Evolutionary conservation across 1,140 invertebrate species (phyloP).

Genomic region (Saccostrea echinata): DNA sequence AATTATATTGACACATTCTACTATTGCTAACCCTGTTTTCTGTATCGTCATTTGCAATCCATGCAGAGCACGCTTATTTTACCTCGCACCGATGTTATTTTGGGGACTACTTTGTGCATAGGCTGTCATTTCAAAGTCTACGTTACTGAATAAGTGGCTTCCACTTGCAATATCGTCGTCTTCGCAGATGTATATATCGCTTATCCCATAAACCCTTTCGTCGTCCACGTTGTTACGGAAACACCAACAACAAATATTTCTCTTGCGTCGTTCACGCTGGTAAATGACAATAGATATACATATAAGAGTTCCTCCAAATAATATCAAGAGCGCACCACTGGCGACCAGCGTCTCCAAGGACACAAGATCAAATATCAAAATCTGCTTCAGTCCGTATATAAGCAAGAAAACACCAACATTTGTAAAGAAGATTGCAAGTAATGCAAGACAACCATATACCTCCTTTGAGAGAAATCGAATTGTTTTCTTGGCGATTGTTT

Average conservation of each 20-base stretch:
- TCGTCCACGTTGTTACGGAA: conserved; percentile 10
- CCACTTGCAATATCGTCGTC: background rate
- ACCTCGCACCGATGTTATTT: background rate
- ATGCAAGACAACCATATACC: conserved; percentile 7
- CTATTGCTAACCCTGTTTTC: background rate
- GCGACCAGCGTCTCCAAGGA: background rate
- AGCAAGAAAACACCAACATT: conserved; percentile 5
- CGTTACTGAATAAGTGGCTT: background rate
- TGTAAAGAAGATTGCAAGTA: background rate
- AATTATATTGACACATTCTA: conserved; percentile 19
- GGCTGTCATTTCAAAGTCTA: background rate
- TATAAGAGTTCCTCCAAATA: background rate
- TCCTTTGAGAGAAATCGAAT: background rate
- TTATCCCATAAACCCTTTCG: background rate
- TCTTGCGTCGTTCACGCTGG: conserved; percentile 12
- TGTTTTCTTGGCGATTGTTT: background rate
- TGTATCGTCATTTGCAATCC: background rate
- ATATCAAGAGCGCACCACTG: conserved; percentile 3
- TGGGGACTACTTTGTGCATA: background rate
- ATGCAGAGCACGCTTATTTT: background rate
- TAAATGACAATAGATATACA: conserved; percentile 13
- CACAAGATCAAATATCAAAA: background rate
- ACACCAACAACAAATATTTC: conserved; percentile 38
- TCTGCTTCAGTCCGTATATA: conserved; percentile 9
- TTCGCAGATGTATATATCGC: background rate